These are phyloP conservation scores for Brachyhypopomus gauderio DNA, from an alignment of 2,113 vertebrate genomes.

Conservation along the genomic window DNA sequence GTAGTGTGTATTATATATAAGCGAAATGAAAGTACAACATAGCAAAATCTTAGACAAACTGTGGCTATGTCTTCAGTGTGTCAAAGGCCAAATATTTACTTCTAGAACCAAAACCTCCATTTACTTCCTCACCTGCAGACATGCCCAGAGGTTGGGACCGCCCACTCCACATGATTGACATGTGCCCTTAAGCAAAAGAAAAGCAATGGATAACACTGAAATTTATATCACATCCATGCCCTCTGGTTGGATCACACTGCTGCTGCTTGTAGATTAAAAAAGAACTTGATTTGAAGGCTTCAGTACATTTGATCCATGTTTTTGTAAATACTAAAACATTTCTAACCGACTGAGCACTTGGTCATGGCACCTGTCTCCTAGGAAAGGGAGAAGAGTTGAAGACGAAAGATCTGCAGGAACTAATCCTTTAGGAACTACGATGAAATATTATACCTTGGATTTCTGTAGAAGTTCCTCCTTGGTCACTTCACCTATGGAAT, in stretches of 20 bases:
- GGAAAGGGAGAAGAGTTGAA: neutral
- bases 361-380: no score
- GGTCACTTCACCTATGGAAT: constrained; percentile 93
- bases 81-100: neutral
- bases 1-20: neutral
- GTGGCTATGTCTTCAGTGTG: neutral
- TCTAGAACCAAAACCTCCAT: neutral
- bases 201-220: neutral
- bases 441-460: constrained; percentile 81
- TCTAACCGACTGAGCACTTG: no score
- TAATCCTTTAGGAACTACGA: no score
- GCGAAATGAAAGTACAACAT: neutral
- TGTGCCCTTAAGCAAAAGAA: constrained; percentile 78
- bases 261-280: neutral
- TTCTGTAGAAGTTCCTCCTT: constrained; percentile 93
- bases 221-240: no score
- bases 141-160: constrained; percentile 97
- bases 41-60: no score
- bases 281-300: neutral
- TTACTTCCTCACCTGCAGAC: constrained; percentile 86
- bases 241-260: no score
- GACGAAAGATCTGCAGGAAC: neutral
- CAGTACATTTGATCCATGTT: neutral
- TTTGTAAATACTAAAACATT: no score
- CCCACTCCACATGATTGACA: constrained; percentile 93